Conservation (phyloP, 1,140 invertebrate species). For the Steinernema feltiae region DNA sequence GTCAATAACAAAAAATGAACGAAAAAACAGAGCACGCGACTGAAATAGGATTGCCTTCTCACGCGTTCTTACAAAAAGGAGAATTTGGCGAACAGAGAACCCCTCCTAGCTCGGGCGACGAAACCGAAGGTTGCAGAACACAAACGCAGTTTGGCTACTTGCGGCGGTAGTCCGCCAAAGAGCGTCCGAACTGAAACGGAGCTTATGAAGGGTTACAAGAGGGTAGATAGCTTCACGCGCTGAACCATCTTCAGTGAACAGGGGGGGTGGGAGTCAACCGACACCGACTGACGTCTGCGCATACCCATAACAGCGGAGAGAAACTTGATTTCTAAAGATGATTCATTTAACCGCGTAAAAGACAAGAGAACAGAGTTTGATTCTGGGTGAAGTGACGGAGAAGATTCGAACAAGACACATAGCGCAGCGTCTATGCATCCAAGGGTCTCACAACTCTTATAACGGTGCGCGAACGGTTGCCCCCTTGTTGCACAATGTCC, state of each 20-base stretch:
- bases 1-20: background rate
- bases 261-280: background rate
- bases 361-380: background rate
- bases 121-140: background rate
- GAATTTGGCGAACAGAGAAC: background rate
- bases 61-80: background rate
- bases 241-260: background rate
- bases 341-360: background rate
- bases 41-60: background rate
- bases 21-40: background rate
- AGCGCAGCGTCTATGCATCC: background rate
- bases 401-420: background rate
- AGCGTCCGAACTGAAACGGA: too few relatives aligned
- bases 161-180: background rate
- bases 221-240: background rate
- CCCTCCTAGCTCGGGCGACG: background rate
- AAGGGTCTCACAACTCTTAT: background rate
- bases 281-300: background rate
- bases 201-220: slow-evolving; percentile 8
- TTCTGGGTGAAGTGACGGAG: background rate
- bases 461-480: background rate
- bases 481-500: slow-evolving; percentile 9
- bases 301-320: background rate
- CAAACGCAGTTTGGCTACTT: background rate
- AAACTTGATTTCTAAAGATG: slow-evolving; percentile 3